phyloP scores from a whole-genome alignment of 2,888 invertebrate genomes.

The Mesochorus sp. region DNA sequence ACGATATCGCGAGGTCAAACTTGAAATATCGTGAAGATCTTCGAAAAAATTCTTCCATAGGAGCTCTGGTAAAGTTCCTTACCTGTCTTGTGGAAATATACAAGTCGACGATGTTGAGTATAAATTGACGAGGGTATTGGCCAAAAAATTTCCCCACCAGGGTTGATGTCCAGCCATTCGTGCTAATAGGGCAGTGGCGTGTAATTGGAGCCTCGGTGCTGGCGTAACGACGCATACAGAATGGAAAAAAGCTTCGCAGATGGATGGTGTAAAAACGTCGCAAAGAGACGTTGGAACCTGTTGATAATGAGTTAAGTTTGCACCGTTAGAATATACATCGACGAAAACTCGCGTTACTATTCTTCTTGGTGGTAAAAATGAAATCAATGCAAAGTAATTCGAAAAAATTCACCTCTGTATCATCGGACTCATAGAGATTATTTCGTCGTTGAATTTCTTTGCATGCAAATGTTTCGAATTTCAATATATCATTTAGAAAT shows the following conservation, averaged over 20 bases:
- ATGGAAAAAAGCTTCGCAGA: conserved; percentile 87
- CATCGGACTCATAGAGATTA: too few relatives aligned
- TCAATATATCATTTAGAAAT: neutral
- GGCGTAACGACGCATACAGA: conserved; percentile 89
- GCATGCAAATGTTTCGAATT: too few relatives aligned
- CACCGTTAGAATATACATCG: too few relatives aligned
- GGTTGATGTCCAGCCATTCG: conserved; percentile 89
- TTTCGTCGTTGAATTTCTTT: too few relatives aligned
- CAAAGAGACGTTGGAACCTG: conserved; percentile 80
- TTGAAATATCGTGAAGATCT: neutral
- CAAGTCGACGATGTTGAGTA: conserved; percentile 91
- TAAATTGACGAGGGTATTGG: conserved; percentile 90
- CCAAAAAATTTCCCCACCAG: conserved; percentile 97
- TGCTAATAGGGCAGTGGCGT: conserved; percentile 90
- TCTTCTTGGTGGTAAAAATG: too few relatives aligned
- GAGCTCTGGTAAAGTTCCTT: conserved; percentile 52
- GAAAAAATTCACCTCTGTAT: too few relatives aligned
- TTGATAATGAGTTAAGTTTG: neutral
- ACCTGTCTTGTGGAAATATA: conserved; percentile 94
- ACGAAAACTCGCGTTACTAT: too few relatives aligned
- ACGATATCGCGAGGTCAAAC: too few relatives aligned
- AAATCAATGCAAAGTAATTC: too few relatives aligned
- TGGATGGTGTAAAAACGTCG: conserved; percentile 80
- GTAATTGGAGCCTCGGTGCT: conserved; percentile 90
- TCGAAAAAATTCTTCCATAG: neutral